Base-by-base conservation (phyloP, 2,888 invertebrate species). In the Gnatocerus cornutus region DNA sequence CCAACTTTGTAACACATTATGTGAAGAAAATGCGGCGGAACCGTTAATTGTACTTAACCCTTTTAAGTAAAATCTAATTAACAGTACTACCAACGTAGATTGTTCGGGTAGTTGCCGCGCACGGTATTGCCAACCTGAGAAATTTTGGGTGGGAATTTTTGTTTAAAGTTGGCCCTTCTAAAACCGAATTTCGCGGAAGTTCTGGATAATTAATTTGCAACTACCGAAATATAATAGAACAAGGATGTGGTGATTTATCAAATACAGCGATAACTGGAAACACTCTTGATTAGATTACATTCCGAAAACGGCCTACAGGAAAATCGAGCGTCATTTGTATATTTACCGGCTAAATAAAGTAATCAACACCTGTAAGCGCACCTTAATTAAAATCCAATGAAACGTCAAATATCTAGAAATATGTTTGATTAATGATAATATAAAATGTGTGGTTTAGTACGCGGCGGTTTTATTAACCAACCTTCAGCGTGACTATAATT, bases 351-450 rank as follows among this genome's bases (percentile, higher is more conserved):
- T n/a, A 33, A 33, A 33, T 33, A 6, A 33, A 33, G 33, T 7
- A n/a, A 33, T 33, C 33, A 33, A 33, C 33, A 33, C 33, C 33
- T 33, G 33, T 33, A 7, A 33, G 6, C 33, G 33, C 7, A 7
- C n/a, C 33, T 33, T 33, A 33, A 33, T 33, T 33, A n/a, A 33
- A 33, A 33, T 7, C 33, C 7, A 33, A 33, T 33, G n/a, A 33
- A 33, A 33, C 33, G 33, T 9, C 33, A 33, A 33, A 7, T 9
- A 33, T 21, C 21, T 21, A 33, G 33, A 33, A 33, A 33, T 33
- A 33, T 33, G 33, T 33, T 33, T 33, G 33, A 33, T 33, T 33
- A 33, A 33, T 33, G n/a, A 33, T 33, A 33, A 33, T 3, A 33
- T n/a, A n/a, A 33, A 33, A 9, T 33, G 7, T 33, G 33, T 33